These are phyloP conservation scores for Ectemnius lituratus DNA, from an alignment of 2,888 invertebrate species.

Conservation along the genomic window DNA sequence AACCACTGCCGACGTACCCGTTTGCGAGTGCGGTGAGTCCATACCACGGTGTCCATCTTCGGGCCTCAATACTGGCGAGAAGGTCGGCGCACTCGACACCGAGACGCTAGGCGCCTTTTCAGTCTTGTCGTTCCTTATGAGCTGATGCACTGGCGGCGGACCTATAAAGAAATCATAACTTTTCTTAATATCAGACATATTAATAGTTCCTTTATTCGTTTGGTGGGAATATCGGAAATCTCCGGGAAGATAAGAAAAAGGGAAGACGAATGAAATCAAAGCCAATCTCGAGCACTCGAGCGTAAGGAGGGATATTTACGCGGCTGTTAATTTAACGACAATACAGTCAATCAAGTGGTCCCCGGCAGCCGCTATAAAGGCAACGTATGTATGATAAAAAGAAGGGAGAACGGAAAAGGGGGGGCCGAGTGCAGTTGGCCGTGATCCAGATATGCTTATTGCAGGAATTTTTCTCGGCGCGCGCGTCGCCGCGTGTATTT, in stretches of 20 bases:
- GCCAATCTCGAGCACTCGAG: neutral
- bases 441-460: slow-evolving; percentile 57
- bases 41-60: slow-evolving; percentile 76
- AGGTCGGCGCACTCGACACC: slow-evolving; percentile 76
- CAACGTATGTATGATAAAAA: slow-evolving; percentile 55
- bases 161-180: slow-evolving; percentile 53
- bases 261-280: too few species aligned
- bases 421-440: slow-evolving; percentile 53
- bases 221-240: too few species aligned
- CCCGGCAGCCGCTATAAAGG: slow-evolving; percentile 40
- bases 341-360: slow-evolving; percentile 49
- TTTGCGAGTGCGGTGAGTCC: slow-evolving; percentile 77
- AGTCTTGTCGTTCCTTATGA: slow-evolving; percentile 78
- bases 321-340: slow-evolving; percentile 53
- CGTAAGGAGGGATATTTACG: slow-evolving; percentile 33
- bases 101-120: slow-evolving; percentile 76
- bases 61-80: slow-evolving; percentile 76
- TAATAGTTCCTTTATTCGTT: too few species aligned
- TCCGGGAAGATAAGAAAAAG: too few species aligned
- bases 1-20: slow-evolving; percentile 67
- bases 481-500: slow-evolving; percentile 33
- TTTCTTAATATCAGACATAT: neutral
- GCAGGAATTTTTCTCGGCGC: slow-evolving; percentile 56
- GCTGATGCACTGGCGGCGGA: slow-evolving; percentile 76
- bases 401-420: slow-evolving; percentile 17